Evolutionary conservation across 2,888 invertebrate species (phyloP).

Genomic region (Pristionchus mayeri): DNA sequence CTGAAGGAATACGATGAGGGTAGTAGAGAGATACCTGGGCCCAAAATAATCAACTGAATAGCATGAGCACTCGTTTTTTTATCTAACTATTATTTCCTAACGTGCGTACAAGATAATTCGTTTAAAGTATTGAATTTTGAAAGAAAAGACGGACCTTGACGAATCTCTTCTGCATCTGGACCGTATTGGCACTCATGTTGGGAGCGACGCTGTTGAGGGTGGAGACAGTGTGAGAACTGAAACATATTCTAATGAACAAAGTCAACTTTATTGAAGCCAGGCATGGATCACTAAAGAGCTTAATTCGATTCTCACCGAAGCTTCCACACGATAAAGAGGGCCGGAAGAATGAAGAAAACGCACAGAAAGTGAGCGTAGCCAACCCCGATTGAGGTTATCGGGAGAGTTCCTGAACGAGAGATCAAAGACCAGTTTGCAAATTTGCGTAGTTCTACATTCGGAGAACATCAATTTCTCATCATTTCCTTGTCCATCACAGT

Average conservation of each 20-base stretch:
- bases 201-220: neutral
- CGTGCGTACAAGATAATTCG: too few species aligned
- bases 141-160: neutral
- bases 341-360: conserved; percentile 14
- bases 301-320: neutral
- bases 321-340: neutral
- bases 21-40: too few species aligned
- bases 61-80: too few species aligned
- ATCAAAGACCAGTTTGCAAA: conserved; percentile 24
- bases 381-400: conserved; percentile 19
- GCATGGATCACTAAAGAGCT: neutral
- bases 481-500: too few species aligned
- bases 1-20: too few species aligned
- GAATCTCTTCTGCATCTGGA: conserved; percentile 19
- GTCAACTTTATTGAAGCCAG: too few species aligned
- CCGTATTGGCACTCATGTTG: neutral
- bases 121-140: neutral
- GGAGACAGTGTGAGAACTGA: neutral
- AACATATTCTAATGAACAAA: neutral
- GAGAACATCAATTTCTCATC: too few species aligned
- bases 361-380: conserved; percentile 20
- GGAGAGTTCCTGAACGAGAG: neutral
- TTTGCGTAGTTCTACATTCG: too few species aligned
- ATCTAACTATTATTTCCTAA: too few species aligned
- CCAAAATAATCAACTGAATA: too few species aligned